A percentile compares a stretch with the other conserved stretches of the same genome.
These are phyloP conservation scores for Amphipoea lucens DNA, from an alignment of 2,888 invertebrate species.

Conservation along the genomic window DNA sequence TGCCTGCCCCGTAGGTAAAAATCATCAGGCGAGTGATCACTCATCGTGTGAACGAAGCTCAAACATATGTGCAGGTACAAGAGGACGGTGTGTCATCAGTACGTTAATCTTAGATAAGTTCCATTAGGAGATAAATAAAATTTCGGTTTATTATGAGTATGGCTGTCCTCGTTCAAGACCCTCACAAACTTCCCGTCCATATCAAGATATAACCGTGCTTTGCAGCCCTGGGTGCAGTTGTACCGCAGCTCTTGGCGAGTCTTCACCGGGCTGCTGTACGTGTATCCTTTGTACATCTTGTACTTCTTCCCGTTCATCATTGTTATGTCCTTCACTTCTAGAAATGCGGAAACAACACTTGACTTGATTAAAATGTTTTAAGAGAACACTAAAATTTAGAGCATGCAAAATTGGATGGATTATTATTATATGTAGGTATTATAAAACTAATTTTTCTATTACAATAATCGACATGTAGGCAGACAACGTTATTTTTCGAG, in stretches of 20 bases:
- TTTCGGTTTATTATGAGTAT: slow-evolving; percentile 65
- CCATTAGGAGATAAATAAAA: slow-evolving; percentile 59
- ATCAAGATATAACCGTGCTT: slow-evolving; percentile 65
- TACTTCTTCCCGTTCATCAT: slow-evolving; percentile 65
- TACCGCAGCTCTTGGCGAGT: slow-evolving; percentile 64
- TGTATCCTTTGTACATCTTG: slow-evolving; percentile 69
- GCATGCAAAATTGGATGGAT: neutral
- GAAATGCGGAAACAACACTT: slow-evolving; percentile 22
- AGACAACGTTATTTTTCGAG: too few species aligned
- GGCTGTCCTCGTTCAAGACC: slow-evolving; percentile 62
- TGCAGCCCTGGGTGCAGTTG: slow-evolving; percentile 70
- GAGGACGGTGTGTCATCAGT: too few species aligned
- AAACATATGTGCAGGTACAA: too few species aligned
- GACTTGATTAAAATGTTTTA: slow-evolving; percentile 6
- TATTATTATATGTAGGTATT: too few species aligned
- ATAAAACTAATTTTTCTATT: too few species aligned
- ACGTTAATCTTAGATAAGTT: slow-evolving; percentile 53
- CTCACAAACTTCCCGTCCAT: slow-evolving; percentile 56
- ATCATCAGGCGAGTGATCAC: neutral
- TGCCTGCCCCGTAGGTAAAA: neutral
- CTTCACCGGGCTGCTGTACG: slow-evolving; percentile 59
- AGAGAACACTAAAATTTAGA: neutral
- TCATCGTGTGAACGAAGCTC: neutral
- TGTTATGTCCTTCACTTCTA: slow-evolving; percentile 62
- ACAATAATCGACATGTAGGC: too few species aligned